phyloP scores from a whole-genome alignment of 1,140 invertebrate genomes.

The Euura saliciscinereae region DNA sequence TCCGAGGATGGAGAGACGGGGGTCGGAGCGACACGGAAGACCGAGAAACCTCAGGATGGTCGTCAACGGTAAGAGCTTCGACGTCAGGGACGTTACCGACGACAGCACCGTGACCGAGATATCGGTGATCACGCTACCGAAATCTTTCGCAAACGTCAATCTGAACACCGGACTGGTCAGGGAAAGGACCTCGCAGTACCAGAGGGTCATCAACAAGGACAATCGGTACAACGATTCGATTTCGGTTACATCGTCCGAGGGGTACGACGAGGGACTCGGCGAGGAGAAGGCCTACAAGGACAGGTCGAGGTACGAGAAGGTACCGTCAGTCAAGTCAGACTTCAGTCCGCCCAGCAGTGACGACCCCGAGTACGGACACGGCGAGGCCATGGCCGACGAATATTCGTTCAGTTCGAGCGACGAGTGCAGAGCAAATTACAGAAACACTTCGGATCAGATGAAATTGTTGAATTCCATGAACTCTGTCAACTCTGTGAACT shows the following conservation, averaged over 20 bases:
- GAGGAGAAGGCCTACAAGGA: slow-evolving; percentile 62
- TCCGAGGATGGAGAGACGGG: slow-evolving; percentile 42
- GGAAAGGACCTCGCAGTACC: slow-evolving; percentile 61
- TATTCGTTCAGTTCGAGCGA: slow-evolving; percentile 66
- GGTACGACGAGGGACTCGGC: slow-evolving; percentile 59
- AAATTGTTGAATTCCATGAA: background rate
- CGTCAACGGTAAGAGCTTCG: slow-evolving; percentile 64
- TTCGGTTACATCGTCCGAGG: slow-evolving; percentile 61
- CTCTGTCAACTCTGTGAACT: slow-evolving; percentile 37
- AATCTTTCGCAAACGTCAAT: slow-evolving; percentile 43
- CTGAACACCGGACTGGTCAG: slow-evolving; percentile 57
- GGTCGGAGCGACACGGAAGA: slow-evolving; percentile 48
- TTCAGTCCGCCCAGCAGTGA: slow-evolving; percentile 58
- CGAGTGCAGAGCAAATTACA: slow-evolving; percentile 52
- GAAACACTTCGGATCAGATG: slow-evolving; percentile 18
- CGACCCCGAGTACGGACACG: slow-evolving; percentile 64
- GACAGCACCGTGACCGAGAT: slow-evolving; percentile 64
- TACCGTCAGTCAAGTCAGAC: slow-evolving; percentile 48
- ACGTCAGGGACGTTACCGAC: slow-evolving; percentile 66
- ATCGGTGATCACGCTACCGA: slow-evolving; percentile 63
- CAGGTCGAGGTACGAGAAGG: slow-evolving; percentile 56
- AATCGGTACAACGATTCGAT: slow-evolving; percentile 55
- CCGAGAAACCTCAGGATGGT: slow-evolving; percentile 65
- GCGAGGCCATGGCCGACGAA: slow-evolving; percentile 72
- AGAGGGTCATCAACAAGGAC: slow-evolving; percentile 56